Conservation (phyloP, 2,797 vertebrate species). For the Peromyscus aztecus region DNA sequence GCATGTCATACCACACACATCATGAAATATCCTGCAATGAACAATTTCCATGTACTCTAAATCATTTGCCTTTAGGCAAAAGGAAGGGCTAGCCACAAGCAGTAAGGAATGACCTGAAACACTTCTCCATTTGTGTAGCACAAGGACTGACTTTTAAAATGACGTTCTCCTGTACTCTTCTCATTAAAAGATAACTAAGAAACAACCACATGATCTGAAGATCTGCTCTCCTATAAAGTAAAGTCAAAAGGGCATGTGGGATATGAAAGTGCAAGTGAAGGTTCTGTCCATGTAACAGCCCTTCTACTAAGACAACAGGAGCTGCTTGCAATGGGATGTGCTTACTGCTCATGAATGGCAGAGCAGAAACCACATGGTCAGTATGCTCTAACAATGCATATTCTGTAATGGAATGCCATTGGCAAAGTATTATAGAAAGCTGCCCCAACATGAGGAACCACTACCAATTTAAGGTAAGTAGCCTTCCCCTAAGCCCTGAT, state of each 20-base stretch:
- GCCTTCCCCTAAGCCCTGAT: constrained; percentile 47
- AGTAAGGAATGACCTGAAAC: not conserved
- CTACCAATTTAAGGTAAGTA: constrained; percentile 26
- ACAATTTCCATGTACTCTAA: not conserved
- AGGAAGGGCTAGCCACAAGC: not conserved
- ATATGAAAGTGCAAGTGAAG: constrained; percentile 24
- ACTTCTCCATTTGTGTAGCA: not conserved
- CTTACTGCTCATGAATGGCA: constrained; percentile 41
- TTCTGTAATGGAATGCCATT: constrained; percentile 49
- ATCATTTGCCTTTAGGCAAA: constrained; percentile 43
- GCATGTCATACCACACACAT: not conserved
- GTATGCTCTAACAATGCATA: constrained; percentile 49
- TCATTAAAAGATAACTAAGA: constrained; percentile 36
- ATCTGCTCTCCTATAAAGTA: not conserved
- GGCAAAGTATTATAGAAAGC: constrained; percentile 51
- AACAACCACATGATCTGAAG: not conserved
- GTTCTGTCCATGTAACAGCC: not conserved
- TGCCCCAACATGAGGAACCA: constrained; percentile 11
- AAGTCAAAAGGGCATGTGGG: not conserved
- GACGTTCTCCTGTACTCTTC: not conserved
- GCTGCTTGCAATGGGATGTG: not conserved
- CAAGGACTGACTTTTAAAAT: constrained; percentile 31
- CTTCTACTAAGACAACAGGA: not conserved
- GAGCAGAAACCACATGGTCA: constrained; percentile 68
- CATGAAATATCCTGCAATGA: not conserved